Conservation (phyloP, 1,140 invertebrate genomes). For the Rhopalosiphum maidis region DNA sequence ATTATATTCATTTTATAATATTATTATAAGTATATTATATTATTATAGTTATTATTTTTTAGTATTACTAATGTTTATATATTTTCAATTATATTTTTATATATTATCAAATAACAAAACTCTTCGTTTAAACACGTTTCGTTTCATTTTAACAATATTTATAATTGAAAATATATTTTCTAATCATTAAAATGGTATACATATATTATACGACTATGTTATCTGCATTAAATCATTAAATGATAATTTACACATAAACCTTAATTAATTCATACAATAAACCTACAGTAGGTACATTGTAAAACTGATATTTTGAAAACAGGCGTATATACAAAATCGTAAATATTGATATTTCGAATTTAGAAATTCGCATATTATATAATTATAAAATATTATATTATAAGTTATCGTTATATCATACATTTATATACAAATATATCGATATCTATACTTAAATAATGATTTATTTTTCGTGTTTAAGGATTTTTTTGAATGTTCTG, state of each 20-base stretch:
- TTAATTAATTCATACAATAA: neutral
- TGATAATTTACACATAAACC: neutral
- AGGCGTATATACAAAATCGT: neutral
- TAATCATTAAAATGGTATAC: neutral
- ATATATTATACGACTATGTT: neutral
- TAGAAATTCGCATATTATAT: neutral
- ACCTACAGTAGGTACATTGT: neutral
- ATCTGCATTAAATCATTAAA: neutral
- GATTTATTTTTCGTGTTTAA: neutral
- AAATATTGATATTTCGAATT: neutral
- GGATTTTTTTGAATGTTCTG: neutral
- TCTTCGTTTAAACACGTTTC: neutral
- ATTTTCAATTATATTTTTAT: neutral
- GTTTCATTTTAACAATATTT: neutral
- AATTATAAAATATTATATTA: neutral
- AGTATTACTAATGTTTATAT: neutral
- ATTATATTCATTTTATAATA: no score
- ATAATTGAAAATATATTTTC: neutral
- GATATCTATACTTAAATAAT: no score
- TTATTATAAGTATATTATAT: no score
- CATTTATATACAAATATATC: neutral
- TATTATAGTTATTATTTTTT: neutral
- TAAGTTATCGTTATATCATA: neutral
- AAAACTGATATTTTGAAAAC: neutral
- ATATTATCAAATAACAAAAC: neutral